Evolutionary conservation across 2,888 invertebrate species (phyloP).

Genomic region (Temnothorax rugatulus): DNA sequence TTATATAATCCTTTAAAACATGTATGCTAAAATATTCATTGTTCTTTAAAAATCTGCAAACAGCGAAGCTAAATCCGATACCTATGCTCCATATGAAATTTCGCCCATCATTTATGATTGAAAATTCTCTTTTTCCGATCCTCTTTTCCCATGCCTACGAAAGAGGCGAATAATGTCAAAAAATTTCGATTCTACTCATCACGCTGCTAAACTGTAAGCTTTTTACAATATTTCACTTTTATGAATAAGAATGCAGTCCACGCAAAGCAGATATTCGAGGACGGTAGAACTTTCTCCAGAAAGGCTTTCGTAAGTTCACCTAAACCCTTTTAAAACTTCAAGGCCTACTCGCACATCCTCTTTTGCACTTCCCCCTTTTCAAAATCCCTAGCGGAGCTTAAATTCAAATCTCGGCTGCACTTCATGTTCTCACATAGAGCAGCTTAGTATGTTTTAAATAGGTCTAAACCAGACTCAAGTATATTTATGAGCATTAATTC

Average conservation of each 20-base stretch:
- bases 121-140: not conserved
- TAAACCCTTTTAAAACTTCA: constrained; percentile 67
- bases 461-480: not conserved
- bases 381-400: constrained; percentile 46
- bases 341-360: not conserved
- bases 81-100: not conserved
- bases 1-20: not conserved
- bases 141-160: not conserved
- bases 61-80: not conserved
- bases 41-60: constrained; percentile 7
- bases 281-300: constrained; percentile 20
- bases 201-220: constrained; percentile 14
- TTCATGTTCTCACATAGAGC: not conserved
- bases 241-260: constrained; percentile 63
- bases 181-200: constrained; percentile 42
- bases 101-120: not conserved
- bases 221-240: constrained; percentile 59
- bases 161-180: constrained; percentile 18
- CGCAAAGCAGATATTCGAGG: constrained; percentile 51
- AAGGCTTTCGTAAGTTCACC: constrained; percentile 46
- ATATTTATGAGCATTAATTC: not conserved
- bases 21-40: constrained; percentile 21
- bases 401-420: constrained; percentile 40
- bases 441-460: constrained; percentile 30
- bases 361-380: constrained; percentile 18